phyloP scores from a whole-genome alignment of 2,797 vertebrate genomes.

The Taeniopygia guttata region DNA sequence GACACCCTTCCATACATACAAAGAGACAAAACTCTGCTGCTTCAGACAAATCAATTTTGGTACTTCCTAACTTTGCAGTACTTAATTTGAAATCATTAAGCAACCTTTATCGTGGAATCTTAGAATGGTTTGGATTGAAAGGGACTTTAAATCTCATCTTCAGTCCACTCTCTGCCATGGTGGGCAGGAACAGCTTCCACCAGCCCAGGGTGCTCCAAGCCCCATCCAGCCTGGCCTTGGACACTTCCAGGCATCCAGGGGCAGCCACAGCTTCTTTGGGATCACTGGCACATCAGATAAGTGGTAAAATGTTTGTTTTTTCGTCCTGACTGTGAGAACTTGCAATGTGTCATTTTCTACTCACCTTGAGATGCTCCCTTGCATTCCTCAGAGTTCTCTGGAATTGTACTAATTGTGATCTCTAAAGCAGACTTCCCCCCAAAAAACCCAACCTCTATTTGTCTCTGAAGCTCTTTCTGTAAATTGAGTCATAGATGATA shows the following conservation, averaged over 20 bases:
- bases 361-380: not conserved
- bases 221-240: fast-evolving
- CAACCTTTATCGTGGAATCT: not conserved
- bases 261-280: not conserved
- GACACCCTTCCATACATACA: too few species aligned
- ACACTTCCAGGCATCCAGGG: not conserved
- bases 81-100: not conserved
- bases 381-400: not conserved
- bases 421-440: constrained; percentile 1
- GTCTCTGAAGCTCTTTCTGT: constrained; percentile 65
- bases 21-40: not conserved
- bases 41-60: not conserved
- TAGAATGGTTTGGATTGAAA: not conserved
- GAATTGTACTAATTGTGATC: not conserved
- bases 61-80: not conserved
- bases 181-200: not conserved
- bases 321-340: not conserved
- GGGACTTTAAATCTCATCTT: not conserved
- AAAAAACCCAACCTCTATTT: constrained; percentile 16
- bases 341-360: not conserved
- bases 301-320: not conserved
- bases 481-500: constrained; percentile 77
- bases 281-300: not conserved
- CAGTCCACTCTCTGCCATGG: not conserved
- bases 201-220: fast-evolving